Conservation (phyloP, 2,888 invertebrate genomes). For the Drosophila ezoana region DNA sequence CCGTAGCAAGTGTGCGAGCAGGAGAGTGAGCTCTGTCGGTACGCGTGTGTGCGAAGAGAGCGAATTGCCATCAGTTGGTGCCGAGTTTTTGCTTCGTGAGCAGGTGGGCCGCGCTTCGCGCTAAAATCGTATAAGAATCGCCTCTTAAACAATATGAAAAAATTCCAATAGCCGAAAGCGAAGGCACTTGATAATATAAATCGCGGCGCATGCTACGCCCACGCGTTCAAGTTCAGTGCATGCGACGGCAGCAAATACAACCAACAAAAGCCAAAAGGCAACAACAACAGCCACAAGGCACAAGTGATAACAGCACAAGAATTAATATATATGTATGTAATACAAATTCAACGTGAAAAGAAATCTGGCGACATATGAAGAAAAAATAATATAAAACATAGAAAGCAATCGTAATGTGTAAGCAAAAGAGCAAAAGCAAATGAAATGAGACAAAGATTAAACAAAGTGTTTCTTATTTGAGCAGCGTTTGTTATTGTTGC, state of each 20-base stretch:
- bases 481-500: conserved; percentile 58
- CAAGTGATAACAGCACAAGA: conserved; percentile 59
- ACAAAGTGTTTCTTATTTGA: conserved; percentile 68
- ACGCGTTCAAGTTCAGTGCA: conserved; percentile 71
- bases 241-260: conserved; percentile 39
- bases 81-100: conserved; percentile 60
- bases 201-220: conserved; percentile 61
- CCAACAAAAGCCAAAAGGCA: conserved; percentile 45
- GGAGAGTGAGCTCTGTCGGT: neutral
- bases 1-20: conserved; percentile 8
- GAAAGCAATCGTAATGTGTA: conserved; percentile 74
- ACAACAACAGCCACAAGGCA: conserved; percentile 41
- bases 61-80: conserved; percentile 41
- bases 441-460: conserved; percentile 63
- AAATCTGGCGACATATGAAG: conserved; percentile 56
- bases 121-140: conserved; percentile 54
- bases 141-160: conserved; percentile 61
- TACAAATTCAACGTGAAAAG: conserved; percentile 68
- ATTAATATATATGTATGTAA: conserved; percentile 59
- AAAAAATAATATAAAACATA: conserved; percentile 52
- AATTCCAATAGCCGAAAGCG: conserved; percentile 74
- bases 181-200: conserved; percentile 63
- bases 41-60: conserved; percentile 34
- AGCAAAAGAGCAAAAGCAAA: conserved; percentile 46
- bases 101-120: conserved; percentile 62